A percentile compares a stretch with the other conserved stretches of the same genome.
These are phyloP conservation scores for Neogobius melanostomus DNA, from an alignment of 2,113 vertebrate species.

Conservation along the genomic window DNA sequence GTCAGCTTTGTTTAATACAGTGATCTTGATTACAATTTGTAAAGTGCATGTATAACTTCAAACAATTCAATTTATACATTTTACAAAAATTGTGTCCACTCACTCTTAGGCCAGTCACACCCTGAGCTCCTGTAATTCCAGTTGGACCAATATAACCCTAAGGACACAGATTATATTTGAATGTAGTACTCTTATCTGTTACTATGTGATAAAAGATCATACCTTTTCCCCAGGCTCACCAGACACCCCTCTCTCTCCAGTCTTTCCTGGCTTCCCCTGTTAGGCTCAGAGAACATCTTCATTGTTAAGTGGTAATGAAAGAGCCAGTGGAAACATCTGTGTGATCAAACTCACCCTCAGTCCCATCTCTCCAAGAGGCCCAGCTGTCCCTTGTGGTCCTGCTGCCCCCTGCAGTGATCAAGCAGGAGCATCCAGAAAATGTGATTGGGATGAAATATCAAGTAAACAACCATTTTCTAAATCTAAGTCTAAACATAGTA, in stretches of 20 bases:
- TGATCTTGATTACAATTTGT: too few relatives aligned
- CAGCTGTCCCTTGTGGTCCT: conserved; percentile 82
- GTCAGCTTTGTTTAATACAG: too few relatives aligned
- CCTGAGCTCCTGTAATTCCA: conserved; percentile 86
- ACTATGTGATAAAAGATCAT: not conserved
- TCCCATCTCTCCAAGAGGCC: conserved; percentile 87
- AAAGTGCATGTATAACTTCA: too few relatives aligned
- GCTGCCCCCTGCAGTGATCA: conserved; percentile 80
- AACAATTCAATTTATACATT: too few relatives aligned
- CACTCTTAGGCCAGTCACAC: conserved; percentile 88
- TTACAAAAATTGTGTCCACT: conserved; percentile 50
- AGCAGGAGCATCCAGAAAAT: conserved; percentile 40
- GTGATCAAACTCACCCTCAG: conserved; percentile 77
- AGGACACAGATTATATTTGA: conserved; percentile 1
- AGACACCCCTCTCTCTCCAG: conserved; percentile 83
- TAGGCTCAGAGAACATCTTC: conserved; percentile 25
- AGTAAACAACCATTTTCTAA: conserved; percentile 13
- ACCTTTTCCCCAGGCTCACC: conserved; percentile 92
- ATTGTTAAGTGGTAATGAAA: conserved; percentile 11
- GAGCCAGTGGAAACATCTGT: conserved; percentile 18
- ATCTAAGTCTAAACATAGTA: conserved; percentile 13
- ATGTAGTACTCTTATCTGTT: not conserved
- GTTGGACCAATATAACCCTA: conserved; percentile 84
- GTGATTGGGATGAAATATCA: conserved; percentile 26
- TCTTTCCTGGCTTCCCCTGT: conserved; percentile 85